Conservation (phyloP, 2,888 invertebrate species). For the Polydrusus pterygomalis region DNA sequence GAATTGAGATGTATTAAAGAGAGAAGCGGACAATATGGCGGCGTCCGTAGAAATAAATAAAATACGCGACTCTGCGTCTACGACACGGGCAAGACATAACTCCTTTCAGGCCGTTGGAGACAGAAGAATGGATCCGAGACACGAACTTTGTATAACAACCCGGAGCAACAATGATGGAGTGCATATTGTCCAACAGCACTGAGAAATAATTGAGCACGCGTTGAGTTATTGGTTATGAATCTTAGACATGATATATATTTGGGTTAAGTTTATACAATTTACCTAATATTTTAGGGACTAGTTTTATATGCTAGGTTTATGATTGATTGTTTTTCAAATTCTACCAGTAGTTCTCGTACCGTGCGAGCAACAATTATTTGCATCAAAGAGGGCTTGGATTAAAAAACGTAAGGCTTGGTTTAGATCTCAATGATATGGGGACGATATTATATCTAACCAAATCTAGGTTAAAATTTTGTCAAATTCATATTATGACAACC, state of each 20-base stretch:
- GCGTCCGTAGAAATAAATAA: constrained; percentile 62
- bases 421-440: too few species aligned
- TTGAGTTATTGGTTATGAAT: constrained; percentile 60
- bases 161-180: constrained; percentile 63
- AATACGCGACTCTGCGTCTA: constrained; percentile 63
- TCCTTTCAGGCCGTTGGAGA: constrained; percentile 65
- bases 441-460: too few species aligned
- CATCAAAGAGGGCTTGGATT: too few species aligned
- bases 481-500: too few species aligned
- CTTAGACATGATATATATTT: constrained; percentile 14
- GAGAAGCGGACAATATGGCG: constrained; percentile 60
- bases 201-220: constrained; percentile 61
- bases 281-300: too few species aligned
- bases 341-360: too few species aligned
- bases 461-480: too few species aligned
- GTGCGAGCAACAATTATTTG: too few species aligned
- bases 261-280: neutral
- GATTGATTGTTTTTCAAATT: too few species aligned
- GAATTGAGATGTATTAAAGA: constrained; percentile 63
- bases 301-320: too few species aligned
- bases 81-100: constrained; percentile 68
- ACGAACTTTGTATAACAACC: constrained; percentile 66
- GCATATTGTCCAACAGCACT: constrained; percentile 61
- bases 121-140: constrained; percentile 69
- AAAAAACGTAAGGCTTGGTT: too few species aligned